phyloP scores from a whole-genome alignment of 92 coral and sea anemone genomes.

The Metridium senile region DNA sequence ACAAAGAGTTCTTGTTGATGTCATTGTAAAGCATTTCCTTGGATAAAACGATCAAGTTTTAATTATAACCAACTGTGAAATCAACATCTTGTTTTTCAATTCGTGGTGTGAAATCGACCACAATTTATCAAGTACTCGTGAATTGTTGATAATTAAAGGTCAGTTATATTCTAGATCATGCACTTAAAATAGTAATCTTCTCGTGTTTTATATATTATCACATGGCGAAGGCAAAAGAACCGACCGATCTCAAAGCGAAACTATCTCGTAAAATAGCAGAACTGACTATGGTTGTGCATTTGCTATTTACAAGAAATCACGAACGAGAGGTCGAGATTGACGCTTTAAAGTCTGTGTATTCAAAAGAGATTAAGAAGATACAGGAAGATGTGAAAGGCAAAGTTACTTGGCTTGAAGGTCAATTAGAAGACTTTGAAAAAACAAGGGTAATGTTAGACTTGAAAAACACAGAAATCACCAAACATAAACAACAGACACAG shows the following conservation, averaged over 20 bases:
- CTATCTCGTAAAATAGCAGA: constrained; percentile 96
- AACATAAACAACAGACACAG: constrained; percentile 71
- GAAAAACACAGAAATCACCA: constrained; percentile 75
- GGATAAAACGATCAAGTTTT: background rate
- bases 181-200: too few relatives aligned
- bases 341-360: constrained; percentile 84
- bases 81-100: background rate
- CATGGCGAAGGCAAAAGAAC: constrained; percentile 53
- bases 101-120: constrained; percentile 4
- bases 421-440: constrained; percentile 87
- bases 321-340: constrained; percentile 91
- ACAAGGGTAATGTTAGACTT: constrained; percentile 78
- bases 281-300: constrained; percentile 90
- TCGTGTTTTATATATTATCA: too few relatives aligned
- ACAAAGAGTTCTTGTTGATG: constrained; percentile 9
- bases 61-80: background rate
- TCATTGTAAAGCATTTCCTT: constrained; percentile 17
- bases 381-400: constrained; percentile 82
- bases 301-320: constrained; percentile 92
- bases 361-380: constrained; percentile 71
- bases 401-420: constrained; percentile 92
- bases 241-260: constrained; percentile 69
- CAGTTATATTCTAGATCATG: too few relatives aligned
- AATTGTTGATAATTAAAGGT: too few relatives aligned
- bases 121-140: background rate